Evolutionary conservation across 2,113 vertebrate species (phyloP), one percentile per base, ranked within the genome.

Genomic region (Channa argus): DNA sequence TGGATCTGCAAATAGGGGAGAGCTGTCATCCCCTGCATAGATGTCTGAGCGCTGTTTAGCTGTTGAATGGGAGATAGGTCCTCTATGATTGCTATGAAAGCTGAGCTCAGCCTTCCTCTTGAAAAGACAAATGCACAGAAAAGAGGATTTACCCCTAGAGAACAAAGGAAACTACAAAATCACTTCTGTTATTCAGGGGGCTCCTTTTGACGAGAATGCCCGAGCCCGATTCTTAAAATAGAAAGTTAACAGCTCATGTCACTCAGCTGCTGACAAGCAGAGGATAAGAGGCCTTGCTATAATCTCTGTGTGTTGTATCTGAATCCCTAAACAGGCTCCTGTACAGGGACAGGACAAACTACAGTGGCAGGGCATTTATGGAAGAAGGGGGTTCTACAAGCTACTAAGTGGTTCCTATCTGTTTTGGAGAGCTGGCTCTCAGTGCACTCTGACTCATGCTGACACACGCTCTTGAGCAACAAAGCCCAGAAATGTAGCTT

Each of bases 241-340:
- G 94, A 95, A 96, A 93, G 94, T 94, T 95, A 96, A 95, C 95
- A 94, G 94, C 92, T 93, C 78, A 56, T 92, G 88, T 95, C 94
- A 94, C 90, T 94, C 95, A 89, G 91, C 84, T 80, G 90, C 90
- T 94, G 96, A 96, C 95, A 95, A 93, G 86, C 91, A 89, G 81
- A 70, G 92, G 95, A 93, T 92, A 93, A 95, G 92, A 94, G 93
- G 77, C 87, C 89, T 38, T 58, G 77, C 79, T 86, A 60, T 85
- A 89, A 93, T 92, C 90, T 88, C 69, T 78, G 24, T 76, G 79
- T 83, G 84, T 90, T 77, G 77, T 92, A 91, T 93, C 92, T 86
- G 85, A 84, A 84, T 88, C 89, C 86, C 83, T 79, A 74, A 91
- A 92, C 89, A 89, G 88, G 83, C 86, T 86, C 72, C 85, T 85